A percentile compares a stretch with the other conserved stretches of the same genome.
These are phyloP conservation scores for Cladopsammia gracilis DNA, from an alignment of 64 coral and sea anemone genomes.

Conservation along the genomic window DNA sequence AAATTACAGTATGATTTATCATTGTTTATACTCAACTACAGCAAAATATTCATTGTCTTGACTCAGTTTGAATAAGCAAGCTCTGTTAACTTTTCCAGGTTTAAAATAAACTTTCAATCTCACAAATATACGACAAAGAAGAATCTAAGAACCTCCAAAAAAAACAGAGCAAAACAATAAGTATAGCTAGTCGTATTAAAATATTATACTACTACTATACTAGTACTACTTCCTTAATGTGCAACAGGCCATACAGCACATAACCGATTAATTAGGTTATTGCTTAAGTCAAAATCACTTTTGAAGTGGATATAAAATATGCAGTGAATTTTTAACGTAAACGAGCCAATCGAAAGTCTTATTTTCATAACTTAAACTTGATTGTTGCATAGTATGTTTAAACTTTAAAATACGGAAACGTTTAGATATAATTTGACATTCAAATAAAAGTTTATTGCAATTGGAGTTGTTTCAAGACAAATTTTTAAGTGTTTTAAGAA, in stretches of 20 bases:
- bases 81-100: too few species aligned
- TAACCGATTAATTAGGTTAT: constrained; percentile 43
- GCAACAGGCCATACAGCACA: constrained; percentile 7
- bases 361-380: constrained; percentile 40
- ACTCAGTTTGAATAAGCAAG: too few species aligned
- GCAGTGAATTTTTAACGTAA: constrained; percentile 67
- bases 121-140: background rate
- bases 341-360: constrained; percentile 68
- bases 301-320: constrained; percentile 61
- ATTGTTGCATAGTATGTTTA: constrained; percentile 43
- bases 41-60: too few species aligned
- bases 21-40: too few species aligned
- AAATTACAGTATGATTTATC: too few species aligned
- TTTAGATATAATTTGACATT: constrained; percentile 63
- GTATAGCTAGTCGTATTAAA: constrained; percentile 16
- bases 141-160: background rate
- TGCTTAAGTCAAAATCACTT: constrained; percentile 9
- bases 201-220: constrained; percentile 18
- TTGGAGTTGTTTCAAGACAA: constrained; percentile 48
- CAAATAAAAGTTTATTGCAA: constrained; percentile 64
- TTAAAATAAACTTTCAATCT: background rate
- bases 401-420: constrained; percentile 63
- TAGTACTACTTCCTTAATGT: constrained; percentile 20
- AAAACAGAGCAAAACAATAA: constrained; percentile 1
- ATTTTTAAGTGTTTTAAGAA: constrained; percentile 64